Evolutionary conservation across 2,888 invertebrate species (phyloP).

Genomic region (Osedax fenrisi): DNA sequence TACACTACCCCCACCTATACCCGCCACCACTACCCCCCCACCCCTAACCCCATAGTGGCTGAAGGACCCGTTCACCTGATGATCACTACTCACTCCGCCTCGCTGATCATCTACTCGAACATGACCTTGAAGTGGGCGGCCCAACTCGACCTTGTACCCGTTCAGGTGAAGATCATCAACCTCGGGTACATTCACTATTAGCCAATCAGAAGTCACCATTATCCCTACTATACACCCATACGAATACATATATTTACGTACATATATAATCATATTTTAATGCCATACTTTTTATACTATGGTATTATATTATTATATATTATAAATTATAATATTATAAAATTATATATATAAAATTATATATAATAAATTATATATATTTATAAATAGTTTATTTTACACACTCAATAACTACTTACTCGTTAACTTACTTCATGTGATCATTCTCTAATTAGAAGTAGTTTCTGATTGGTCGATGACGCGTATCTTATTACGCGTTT

Average conservation of each 20-base stretch:
- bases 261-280: background rate
- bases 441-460: too few relatives aligned
- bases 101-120: slow-evolving; percentile 72
- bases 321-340: background rate
- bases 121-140: slow-evolving; percentile 78
- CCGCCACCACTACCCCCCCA: background rate
- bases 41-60: slow-evolving; percentile 36
- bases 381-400: background rate
- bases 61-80: slow-evolving; percentile 51
- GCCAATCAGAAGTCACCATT: too few relatives aligned
- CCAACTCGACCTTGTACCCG: slow-evolving; percentile 64
- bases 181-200: too few relatives aligned
- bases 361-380: background rate
- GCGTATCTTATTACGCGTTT: too few relatives aligned
- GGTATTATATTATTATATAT: background rate
- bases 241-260: background rate
- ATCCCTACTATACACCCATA: background rate
- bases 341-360: background rate
- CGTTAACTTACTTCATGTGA: too few relatives aligned
- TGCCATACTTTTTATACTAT: background rate
- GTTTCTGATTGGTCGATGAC: too few relatives aligned
- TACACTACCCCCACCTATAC: background rate
- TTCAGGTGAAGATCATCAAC: slow-evolving; percentile 58
- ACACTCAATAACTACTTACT: too few relatives aligned
- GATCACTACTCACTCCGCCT: slow-evolving; percentile 68